phyloP scores from a whole-genome alignment of 1,140 invertebrate genomes.

The Aphelinus certus region DNA sequence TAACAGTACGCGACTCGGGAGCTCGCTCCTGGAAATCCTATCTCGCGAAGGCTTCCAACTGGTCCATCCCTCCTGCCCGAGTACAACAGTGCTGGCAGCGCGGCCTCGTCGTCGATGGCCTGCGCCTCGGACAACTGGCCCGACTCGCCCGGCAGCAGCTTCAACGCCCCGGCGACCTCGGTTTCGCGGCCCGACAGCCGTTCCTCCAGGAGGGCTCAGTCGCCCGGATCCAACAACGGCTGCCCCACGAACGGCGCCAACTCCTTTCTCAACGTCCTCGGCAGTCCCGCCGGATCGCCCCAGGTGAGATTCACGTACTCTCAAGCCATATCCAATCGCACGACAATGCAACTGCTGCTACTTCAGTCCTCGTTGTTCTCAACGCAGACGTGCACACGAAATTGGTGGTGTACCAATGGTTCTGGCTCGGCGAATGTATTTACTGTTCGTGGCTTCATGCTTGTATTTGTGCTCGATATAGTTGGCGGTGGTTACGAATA shows the following conservation, averaged over 20 bases:
- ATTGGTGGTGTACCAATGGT: too few relatives aligned
- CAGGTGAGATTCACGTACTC: conserved; percentile 32
- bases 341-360: too few relatives aligned
- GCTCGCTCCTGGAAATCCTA: conserved; percentile 45
- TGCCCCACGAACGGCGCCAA: conserved; percentile 25
- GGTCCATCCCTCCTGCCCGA: conserved; percentile 28
- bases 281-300: conserved; percentile 45
- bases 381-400: too few relatives aligned
- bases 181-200: conserved; percentile 46
- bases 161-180: conserved; percentile 24
- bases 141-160: conserved; percentile 46
- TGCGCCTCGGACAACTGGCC: conserved; percentile 44
- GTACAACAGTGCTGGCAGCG: conserved; percentile 33
- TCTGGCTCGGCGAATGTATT: too few relatives aligned
- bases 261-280: conserved; percentile 38
- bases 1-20: conserved; percentile 39
- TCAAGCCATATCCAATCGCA: too few relatives aligned
- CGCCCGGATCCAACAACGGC: conserved; percentile 39
- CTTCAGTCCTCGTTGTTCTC: too few relatives aligned
- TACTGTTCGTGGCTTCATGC: too few relatives aligned
- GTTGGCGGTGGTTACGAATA: too few relatives aligned
- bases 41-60: conserved; percentile 43
- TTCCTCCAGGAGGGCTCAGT: conserved; percentile 45
- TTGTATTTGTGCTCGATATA: too few relatives aligned
- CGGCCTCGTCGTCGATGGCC: conserved; percentile 34